Percentiles rank a stretch among this genome's conserved stretches.
Conservation (phyloP, 2,888 invertebrate species). For the Carpatolechia fugitivella region DNA sequence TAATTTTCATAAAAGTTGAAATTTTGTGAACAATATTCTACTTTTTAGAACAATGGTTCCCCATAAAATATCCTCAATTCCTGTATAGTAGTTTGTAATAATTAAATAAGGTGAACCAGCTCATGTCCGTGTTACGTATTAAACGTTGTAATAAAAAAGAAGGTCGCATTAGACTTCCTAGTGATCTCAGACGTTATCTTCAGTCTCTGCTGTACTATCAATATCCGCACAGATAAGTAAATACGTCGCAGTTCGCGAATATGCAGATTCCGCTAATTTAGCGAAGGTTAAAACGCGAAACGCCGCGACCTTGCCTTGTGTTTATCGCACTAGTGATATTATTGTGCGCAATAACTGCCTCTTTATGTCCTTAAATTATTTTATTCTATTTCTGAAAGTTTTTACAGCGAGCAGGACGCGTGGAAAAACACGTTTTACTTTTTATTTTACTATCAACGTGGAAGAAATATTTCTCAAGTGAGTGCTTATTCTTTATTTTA, state of each 20-base stretch:
- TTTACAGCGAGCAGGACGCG: constrained; percentile 39
- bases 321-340: constrained; percentile 69
- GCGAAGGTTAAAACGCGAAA: constrained; percentile 58
- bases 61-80: too few relatives aligned
- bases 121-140: neutral
- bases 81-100: too few relatives aligned
- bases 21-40: too few relatives aligned
- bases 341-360: constrained; percentile 59
- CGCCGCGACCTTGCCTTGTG: constrained; percentile 67
- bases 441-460: constrained; percentile 20
- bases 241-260: constrained; percentile 55
- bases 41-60: too few relatives aligned
- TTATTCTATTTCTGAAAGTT: constrained; percentile 49
- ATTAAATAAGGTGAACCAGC: too few relatives aligned
- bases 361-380: constrained; percentile 48
- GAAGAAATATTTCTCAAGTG: neutral
- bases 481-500: neutral
- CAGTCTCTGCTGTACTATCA: constrained; percentile 42
- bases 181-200: constrained; percentile 54
- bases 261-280: constrained; percentile 70
- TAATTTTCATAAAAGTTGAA: too few relatives aligned
- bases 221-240: constrained; percentile 52
- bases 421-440: constrained; percentile 20
- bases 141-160: constrained; percentile 15
- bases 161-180: constrained; percentile 42